These are phyloP conservation scores for Amphiprion percula DNA, from an alignment of 2,113 vertebrate species.

Conservation along the genomic window DNA sequence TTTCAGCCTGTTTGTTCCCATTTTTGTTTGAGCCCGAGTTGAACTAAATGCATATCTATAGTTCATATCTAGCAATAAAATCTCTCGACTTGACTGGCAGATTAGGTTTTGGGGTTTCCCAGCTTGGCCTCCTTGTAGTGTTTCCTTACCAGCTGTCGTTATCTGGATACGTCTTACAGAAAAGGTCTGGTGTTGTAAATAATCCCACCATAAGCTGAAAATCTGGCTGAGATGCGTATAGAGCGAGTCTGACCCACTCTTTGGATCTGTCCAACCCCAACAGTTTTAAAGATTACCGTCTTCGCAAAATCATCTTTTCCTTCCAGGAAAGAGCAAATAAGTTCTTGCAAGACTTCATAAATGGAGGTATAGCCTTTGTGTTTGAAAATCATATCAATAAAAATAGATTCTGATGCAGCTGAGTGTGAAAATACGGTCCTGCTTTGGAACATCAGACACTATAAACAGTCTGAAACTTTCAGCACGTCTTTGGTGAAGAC, in stretches of 20 bases:
- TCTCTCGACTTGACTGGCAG: not conserved
- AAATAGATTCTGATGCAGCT: not conserved
- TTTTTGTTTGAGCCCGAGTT: not conserved
- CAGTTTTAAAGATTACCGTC: constrained; percentile 57
- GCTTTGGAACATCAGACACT: constrained; percentile 2
- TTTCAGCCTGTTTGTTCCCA: not conserved
- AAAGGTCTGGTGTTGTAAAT: constrained; percentile 61
- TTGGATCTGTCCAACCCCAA: constrained; percentile 34
- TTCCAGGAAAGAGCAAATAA: constrained; percentile 43
- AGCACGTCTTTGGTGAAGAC: constrained; percentile 15
- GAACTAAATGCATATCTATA: not conserved
- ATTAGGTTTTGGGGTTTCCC: constrained; percentile 26
- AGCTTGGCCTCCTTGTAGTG: constrained; percentile 28
- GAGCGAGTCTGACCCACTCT: constrained; percentile 44
- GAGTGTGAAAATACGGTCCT: not conserved
- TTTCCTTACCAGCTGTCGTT: constrained; percentile 68
- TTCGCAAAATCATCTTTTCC: constrained; percentile 30
- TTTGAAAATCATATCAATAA: constrained; percentile 8
- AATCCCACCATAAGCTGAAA: constrained; percentile 74
- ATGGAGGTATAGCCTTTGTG: not conserved
- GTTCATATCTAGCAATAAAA: constrained; percentile 3
- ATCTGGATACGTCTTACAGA: constrained; percentile 60
- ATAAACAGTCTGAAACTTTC: constrained; percentile 41
- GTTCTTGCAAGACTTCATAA: not conserved
- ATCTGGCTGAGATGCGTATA: constrained; percentile 65